Percentiles rank a stretch among this genome's conserved stretches.
Evolutionary conservation across 2,113 vertebrate species (phyloP).

Genomic region (Charina bottae): DNA sequence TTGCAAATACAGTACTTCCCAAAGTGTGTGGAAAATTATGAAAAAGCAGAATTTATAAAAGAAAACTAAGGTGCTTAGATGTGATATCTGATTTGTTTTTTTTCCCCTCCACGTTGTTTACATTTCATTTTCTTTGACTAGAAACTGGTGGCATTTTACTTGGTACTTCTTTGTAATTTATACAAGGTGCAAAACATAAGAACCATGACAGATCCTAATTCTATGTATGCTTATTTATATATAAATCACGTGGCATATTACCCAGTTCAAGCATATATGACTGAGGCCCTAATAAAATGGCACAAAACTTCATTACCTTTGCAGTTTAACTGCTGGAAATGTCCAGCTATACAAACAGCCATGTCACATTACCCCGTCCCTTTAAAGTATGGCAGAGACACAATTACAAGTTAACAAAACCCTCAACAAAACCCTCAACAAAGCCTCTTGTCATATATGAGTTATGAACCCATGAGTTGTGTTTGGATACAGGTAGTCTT

Average conservation of each 20-base stretch:
- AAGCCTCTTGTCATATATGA: background rate
- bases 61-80: conserved; percentile 36
- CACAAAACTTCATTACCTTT: background rate
- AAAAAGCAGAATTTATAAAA: conserved; percentile 31
- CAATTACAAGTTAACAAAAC: background rate
- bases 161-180: background rate
- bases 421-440: background rate
- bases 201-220: too few species aligned
- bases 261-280: background rate
- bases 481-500: too few species aligned
- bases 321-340: too few species aligned
- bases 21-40: conserved; percentile 55
- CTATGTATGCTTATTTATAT: background rate
- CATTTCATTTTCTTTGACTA: background rate
- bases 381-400: background rate
- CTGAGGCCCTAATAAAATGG: background rate
- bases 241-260: background rate
- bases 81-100: conserved; percentile 43
- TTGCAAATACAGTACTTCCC: conserved; percentile 53
- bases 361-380: background rate
- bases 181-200: too few species aligned
- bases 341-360: background rate
- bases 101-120: background rate
- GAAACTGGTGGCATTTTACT: background rate
- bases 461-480: background rate